Conservation (phyloP, 2,797 vertebrate species). For the Acanthiza pusilla region DNA sequence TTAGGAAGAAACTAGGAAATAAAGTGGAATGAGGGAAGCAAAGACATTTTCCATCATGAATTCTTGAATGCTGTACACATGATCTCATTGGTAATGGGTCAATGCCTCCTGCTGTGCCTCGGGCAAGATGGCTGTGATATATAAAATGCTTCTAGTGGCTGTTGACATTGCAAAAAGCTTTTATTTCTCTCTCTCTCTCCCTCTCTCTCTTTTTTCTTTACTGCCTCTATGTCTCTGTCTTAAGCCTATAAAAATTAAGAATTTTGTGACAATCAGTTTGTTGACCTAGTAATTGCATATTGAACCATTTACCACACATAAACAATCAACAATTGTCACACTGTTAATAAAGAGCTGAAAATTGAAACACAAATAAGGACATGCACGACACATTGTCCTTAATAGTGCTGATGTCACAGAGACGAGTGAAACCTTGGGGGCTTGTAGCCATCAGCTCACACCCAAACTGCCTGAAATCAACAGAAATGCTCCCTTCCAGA, state of each 20-base stretch:
- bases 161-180: conserved; percentile 15
- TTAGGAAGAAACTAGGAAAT: background rate
- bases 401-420: background rate
- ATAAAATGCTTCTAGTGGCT: conserved; percentile 31
- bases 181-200: background rate
- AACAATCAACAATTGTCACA: background rate
- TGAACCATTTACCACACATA: background rate
- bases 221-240: background rate
- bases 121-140: conserved; percentile 18
- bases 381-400: background rate
- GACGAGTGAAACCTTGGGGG: background rate
- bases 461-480: background rate
- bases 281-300: background rate
- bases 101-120: conserved; percentile 16
- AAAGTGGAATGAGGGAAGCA: background rate
- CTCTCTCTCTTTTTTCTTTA: background rate
- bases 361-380: background rate
- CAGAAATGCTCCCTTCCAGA: background rate
- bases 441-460: background rate
- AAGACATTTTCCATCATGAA: conserved; percentile 17
- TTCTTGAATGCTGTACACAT: background rate
- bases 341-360: background rate
- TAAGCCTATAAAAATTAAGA: background rate
- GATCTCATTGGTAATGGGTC: conserved; percentile 48
- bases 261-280: background rate